Evolutionary conservation across 1,140 invertebrate species (phyloP).

Genomic region (Cherax destructor): DNA sequence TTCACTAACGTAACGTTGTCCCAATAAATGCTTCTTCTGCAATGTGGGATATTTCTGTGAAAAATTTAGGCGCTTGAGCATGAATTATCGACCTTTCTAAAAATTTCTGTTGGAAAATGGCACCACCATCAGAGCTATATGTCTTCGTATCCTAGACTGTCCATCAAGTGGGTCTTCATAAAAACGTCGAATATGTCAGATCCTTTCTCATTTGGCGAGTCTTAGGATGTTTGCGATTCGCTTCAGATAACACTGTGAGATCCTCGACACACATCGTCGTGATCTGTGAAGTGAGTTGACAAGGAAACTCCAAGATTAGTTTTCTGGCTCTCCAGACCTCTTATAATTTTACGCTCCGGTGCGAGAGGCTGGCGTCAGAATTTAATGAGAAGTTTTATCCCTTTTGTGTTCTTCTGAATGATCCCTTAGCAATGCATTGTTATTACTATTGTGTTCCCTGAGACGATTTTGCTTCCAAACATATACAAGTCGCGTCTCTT

Average conservation of each 20-base stretch:
- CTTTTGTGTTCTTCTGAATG: not conserved
- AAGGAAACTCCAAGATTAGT: not conserved
- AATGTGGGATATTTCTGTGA: too few species aligned
- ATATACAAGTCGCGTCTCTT: too few species aligned
- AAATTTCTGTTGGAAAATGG: too few species aligned
- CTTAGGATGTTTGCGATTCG: not conserved
- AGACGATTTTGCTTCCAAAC: too few species aligned
- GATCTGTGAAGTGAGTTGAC: not conserved
- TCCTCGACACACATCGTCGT: not conserved
- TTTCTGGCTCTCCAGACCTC: not conserved
- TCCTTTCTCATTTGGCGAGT: not conserved
- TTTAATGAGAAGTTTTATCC: conserved; percentile 2
- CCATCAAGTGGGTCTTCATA: not conserved
- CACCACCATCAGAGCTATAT: too few species aligned
- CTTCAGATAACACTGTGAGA: not conserved
- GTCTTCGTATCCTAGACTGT: too few species aligned
- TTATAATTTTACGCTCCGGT: not conserved
- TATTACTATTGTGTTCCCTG: not conserved
- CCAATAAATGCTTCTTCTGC: too few species aligned
- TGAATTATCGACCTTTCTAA: too few species aligned
- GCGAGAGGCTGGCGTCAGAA: not conserved
- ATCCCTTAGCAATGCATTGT: not conserved
- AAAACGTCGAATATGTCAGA: not conserved
- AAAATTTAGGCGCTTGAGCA: too few species aligned
- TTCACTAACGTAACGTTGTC: too few species aligned